Evolutionary conservation across 2,113 vertebrate genomes (phyloP).

Genomic region (Callaeas wilsoni): DNA sequence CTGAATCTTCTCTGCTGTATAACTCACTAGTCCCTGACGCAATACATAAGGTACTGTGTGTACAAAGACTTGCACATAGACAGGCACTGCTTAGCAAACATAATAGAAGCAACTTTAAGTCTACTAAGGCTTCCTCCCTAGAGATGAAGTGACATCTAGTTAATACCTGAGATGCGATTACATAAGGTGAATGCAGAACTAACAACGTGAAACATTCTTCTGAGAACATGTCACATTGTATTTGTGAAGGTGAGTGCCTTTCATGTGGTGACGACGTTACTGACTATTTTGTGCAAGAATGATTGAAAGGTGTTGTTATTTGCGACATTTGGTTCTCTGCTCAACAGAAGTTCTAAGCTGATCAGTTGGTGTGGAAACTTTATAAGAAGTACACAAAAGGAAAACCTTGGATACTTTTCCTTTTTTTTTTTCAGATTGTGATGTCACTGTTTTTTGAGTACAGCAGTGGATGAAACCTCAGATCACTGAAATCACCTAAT

Average conservation of each 20-base stretch:
- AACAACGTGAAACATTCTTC: slow-evolving; percentile 14
- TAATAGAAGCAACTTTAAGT: neutral
- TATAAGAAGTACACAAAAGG: neutral
- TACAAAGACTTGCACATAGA: neutral
- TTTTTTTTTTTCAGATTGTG: neutral
- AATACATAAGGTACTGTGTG: neutral
- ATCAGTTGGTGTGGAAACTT: neutral
- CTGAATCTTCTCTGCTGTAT: neutral
- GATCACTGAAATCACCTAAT: neutral
- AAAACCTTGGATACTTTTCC: neutral
- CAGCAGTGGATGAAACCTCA: neutral
- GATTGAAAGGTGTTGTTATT: slow-evolving; percentile 48
- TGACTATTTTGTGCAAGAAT: slow-evolving; percentile 6
- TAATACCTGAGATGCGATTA: slow-evolving; percentile 27
- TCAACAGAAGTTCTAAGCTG: neutral
- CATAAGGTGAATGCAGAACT: slow-evolving; percentile 29
- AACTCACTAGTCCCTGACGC: neutral
- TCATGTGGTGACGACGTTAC: slow-evolving; percentile 21
- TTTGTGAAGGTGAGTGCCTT: slow-evolving; percentile 32
- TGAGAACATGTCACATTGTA: slow-evolving; percentile 2
- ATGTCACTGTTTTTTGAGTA: neutral
- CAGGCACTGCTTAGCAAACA: neutral
- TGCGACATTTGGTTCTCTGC: slow-evolving; percentile 34
- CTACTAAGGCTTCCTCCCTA: neutral
- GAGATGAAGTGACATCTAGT: slow-evolving; percentile 12